Evolutionary conservation across 2,888 invertebrate genomes (phyloP).

Genomic region (Drosophila kanekoi): DNA sequence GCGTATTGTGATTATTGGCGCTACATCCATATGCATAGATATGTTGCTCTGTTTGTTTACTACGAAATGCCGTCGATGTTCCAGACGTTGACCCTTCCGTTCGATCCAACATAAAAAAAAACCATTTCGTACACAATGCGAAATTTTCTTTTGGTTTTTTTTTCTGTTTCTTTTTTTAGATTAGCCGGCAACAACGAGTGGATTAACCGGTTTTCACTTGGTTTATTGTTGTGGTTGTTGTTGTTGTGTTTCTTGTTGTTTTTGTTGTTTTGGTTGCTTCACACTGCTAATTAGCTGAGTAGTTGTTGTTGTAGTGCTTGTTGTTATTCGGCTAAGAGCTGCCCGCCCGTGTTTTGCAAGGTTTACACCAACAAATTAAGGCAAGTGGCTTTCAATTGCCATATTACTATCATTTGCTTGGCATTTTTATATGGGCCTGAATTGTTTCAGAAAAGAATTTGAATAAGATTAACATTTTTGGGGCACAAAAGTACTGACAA

Average conservation of each 20-base stretch:
- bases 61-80: slow-evolving; percentile 26
- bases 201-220: slow-evolving; percentile 72
- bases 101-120: slow-evolving; percentile 35
- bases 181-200: slow-evolving; percentile 67
- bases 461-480: too few species aligned
- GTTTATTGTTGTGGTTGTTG: slow-evolving; percentile 32
- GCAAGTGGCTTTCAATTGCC: slow-evolving; percentile 57
- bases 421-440: not conserved
- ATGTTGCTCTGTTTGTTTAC: slow-evolving; percentile 15
- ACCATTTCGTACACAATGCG: slow-evolving; percentile 47
- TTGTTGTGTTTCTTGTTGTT: slow-evolving; percentile 22
- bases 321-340: slow-evolving; percentile 21
- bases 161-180: slow-evolving; percentile 28
- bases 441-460: not conserved
- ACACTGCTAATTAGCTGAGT: slow-evolving; percentile 72
- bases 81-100: slow-evolving; percentile 53
- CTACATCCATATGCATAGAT: slow-evolving; percentile 6
- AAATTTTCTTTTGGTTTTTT: slow-evolving; percentile 34
- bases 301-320: slow-evolving; percentile 32
- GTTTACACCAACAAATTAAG: slow-evolving; percentile 62
- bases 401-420: slow-evolving; percentile 33
- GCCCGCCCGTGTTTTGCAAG: slow-evolving; percentile 52
- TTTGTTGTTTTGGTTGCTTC: slow-evolving; percentile 48
- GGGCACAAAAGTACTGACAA: too few species aligned
- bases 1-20: slow-evolving; percentile 27